phyloP scores from a whole-genome alignment of 2,797 vertebrate species.

The Austrolebias charrua region DNA sequence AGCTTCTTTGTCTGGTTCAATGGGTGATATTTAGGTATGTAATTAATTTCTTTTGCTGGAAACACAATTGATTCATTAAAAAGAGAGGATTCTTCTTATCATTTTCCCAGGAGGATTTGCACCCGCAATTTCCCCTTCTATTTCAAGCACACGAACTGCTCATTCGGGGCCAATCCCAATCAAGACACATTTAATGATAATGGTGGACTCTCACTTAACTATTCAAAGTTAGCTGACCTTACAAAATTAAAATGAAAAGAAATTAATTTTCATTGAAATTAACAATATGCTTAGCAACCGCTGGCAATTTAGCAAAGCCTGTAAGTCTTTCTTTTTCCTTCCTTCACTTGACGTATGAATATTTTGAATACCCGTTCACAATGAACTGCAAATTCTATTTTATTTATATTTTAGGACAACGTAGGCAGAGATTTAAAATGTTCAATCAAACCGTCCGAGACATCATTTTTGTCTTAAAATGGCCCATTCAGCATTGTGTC shows the following conservation, averaged over 20 bases:
- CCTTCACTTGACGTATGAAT: conserved; percentile 41
- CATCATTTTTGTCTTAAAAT: conserved; percentile 4
- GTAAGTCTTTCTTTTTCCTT: conserved; percentile 51
- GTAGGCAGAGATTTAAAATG: conserved; percentile 4
- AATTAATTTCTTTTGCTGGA: conserved; percentile 80
- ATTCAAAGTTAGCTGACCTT: conserved; percentile 82
- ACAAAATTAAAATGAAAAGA: conserved; percentile 77
- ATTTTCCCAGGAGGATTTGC: conserved; percentile 73
- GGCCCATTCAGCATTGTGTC: background rate
- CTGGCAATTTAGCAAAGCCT: conserved; percentile 65
- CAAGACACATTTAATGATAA: conserved; percentile 80
- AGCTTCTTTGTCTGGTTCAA: conserved; percentile 79
- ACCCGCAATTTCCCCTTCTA: conserved; percentile 76
- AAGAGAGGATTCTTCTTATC: conserved; percentile 78
- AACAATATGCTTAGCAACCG: conserved; percentile 73
- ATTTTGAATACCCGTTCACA: conserved; percentile 29
- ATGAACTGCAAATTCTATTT: conserved; percentile 36
- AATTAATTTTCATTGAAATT: conserved; percentile 81
- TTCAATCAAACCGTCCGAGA: too few species aligned
- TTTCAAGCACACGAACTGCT: conserved; percentile 76
- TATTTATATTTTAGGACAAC: conserved; percentile 11
- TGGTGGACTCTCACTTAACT: conserved; percentile 68
- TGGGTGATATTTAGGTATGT: conserved; percentile 78
- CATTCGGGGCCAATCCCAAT: conserved; percentile 73
- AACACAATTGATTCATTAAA: conserved; percentile 86